A percentile compares a stretch with the other conserved stretches of the same genome.
Evolutionary conservation across 2,888 invertebrate species (phyloP).

Genomic region (Perizoma affinitatum): DNA sequence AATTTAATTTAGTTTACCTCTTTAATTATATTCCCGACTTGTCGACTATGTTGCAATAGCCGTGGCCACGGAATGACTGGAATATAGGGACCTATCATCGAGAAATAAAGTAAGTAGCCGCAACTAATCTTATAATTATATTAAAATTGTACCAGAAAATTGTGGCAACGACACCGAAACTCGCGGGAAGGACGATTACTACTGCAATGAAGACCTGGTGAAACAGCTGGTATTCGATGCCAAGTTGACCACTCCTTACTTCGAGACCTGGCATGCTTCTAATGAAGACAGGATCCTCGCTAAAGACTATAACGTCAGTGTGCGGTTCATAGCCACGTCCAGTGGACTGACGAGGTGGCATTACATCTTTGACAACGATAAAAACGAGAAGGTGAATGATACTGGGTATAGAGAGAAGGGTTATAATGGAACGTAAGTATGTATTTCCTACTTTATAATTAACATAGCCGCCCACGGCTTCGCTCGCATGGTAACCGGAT

Average conservation of each 20-base stretch:
- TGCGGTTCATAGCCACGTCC: constrained; percentile 94
- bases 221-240: constrained; percentile 95
- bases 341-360: constrained; percentile 96
- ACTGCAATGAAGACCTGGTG: constrained; percentile 93
- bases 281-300: constrained; percentile 83
- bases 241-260: constrained; percentile 86
- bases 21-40: too few relatives aligned
- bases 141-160: constrained; percentile 73
- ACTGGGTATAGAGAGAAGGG: constrained; percentile 59
- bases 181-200: constrained; percentile 88
- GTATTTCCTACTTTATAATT: too few relatives aligned
- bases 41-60: too few relatives aligned
- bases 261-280: constrained; percentile 81
- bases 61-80: too few relatives aligned
- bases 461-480: too few relatives aligned
- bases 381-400: constrained; percentile 75
- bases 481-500: too few relatives aligned
- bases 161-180: constrained; percentile 84
- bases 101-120: too few relatives aligned
- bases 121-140: too few relatives aligned
- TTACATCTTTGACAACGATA: constrained; percentile 86
- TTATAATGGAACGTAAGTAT: constrained; percentile 62
- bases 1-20: too few relatives aligned
- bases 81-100: too few relatives aligned
- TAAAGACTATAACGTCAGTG: constrained; percentile 87